Conservation (phyloP, 2,888 invertebrate species). For the Brachynemurus nebulosus region DNA sequence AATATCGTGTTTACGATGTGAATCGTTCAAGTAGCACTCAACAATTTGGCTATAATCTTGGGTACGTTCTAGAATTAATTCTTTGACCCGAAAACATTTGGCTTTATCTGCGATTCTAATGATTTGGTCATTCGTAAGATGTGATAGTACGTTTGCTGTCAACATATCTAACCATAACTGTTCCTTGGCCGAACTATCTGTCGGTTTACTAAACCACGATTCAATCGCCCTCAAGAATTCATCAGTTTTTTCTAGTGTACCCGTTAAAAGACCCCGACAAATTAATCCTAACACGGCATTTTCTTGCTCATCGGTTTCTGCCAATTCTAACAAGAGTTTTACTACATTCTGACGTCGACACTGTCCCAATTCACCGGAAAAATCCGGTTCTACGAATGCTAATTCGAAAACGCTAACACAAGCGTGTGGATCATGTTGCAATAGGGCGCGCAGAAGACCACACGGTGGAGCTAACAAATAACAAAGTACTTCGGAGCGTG, state of each 20-base stretch:
- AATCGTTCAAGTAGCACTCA: constrained; percentile 51
- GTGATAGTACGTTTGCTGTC: constrained; percentile 41
- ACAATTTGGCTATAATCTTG: constrained; percentile 49
- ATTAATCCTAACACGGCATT: constrained; percentile 7
- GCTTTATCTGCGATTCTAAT: constrained; percentile 47
- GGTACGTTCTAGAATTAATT: constrained; percentile 48
- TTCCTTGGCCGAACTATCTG: constrained; percentile 34
- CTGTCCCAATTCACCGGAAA: constrained; percentile 54
- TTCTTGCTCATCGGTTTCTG: constrained; percentile 41
- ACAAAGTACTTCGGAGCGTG: constrained; percentile 59
- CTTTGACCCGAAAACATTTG: constrained; percentile 55
- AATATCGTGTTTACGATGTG: constrained; percentile 43
- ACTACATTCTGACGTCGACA: constrained; percentile 62
- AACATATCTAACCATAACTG: constrained; percentile 58
- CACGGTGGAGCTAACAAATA: constrained; percentile 53
- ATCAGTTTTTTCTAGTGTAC: neutral
- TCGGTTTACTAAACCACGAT: constrained; percentile 3
- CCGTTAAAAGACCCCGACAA: constrained; percentile 2
- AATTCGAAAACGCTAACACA: constrained; percentile 73
- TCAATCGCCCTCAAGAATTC: constrained; percentile 3
- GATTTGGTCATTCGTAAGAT: constrained; percentile 43
- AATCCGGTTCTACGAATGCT: constrained; percentile 71
- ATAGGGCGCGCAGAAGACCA: constrained; percentile 56
- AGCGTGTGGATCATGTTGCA: constrained; percentile 72
- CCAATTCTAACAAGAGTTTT: constrained; percentile 62